A percentile compares a stretch with the other conserved stretches of the same genome.
Evolutionary conservation across 2,113 vertebrate genomes (phyloP).

Genomic region (Aphyosemion australe): DNA sequence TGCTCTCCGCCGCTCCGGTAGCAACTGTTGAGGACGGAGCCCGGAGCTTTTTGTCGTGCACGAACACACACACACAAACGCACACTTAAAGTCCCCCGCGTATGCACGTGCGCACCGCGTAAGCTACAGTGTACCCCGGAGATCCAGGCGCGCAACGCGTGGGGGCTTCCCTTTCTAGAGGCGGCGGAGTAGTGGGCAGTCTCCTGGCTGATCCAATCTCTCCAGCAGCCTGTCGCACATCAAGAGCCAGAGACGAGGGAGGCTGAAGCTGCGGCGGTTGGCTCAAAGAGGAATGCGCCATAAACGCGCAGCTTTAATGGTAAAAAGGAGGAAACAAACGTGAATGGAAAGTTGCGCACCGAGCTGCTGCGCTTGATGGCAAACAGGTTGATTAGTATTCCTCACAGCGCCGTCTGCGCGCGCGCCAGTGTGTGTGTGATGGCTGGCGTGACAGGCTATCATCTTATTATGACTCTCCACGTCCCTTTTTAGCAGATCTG

Average conservation of each 20-base stretch:
- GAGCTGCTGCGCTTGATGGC: slow-evolving; percentile 58
- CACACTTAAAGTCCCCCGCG: slow-evolving; percentile 67
- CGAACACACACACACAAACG: slow-evolving; percentile 46
- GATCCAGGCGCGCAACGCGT: slow-evolving; percentile 60
- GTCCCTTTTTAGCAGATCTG: slow-evolving; percentile 13
- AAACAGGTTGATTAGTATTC: slow-evolving; percentile 76
- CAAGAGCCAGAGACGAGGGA: slow-evolving; percentile 23
- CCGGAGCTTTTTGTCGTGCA: slow-evolving; percentile 50
- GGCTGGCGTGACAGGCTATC: slow-evolving; percentile 32
- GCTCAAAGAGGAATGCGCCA: neutral
- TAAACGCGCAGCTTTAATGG: slow-evolving; percentile 2
- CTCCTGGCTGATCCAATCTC: slow-evolving; percentile 50
- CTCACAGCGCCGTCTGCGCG: slow-evolving; percentile 22
- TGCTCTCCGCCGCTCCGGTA: slow-evolving; percentile 61
- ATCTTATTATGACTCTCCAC: slow-evolving; percentile 39
- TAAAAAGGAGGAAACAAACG: slow-evolving; percentile 11
- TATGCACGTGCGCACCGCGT: slow-evolving; percentile 50
- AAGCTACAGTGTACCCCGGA: slow-evolving; percentile 9
- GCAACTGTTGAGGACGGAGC: slow-evolving; percentile 75
- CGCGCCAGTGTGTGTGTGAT: slow-evolving; percentile 16
- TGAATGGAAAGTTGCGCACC: slow-evolving; percentile 56
- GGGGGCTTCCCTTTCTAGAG: slow-evolving; percentile 65
- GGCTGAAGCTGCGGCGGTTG: slow-evolving; percentile 5
- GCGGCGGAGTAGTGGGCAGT: slow-evolving; percentile 35
- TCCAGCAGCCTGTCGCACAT: slow-evolving; percentile 31